Percentiles rank a stretch among this genome's conserved stretches.
These are phyloP conservation scores for Eueremaeus valkanovi DNA, from an alignment of 2,888 invertebrate genomes.

Conservation along the genomic window DNA sequence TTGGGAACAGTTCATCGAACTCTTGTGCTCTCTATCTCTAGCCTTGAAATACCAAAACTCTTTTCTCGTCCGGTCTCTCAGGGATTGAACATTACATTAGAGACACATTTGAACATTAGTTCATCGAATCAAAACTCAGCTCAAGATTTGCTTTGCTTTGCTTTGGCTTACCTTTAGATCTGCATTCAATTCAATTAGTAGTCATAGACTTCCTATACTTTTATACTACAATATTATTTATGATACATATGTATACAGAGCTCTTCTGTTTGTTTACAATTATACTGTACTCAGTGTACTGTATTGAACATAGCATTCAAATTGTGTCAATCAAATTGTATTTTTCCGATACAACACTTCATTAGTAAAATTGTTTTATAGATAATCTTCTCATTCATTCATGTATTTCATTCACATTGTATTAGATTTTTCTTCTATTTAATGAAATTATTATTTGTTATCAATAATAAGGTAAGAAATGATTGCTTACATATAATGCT, in stretches of 20 bases:
- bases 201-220: constrained; percentile 1
- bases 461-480: neutral
- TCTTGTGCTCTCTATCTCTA: neutral
- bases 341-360: neutral
- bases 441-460: too few relatives aligned
- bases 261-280: constrained; percentile 2
- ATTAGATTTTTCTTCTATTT: neutral
- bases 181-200: neutral
- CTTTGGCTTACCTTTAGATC: constrained; percentile 5
- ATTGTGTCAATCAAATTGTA: neutral
- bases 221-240: too few relatives aligned
- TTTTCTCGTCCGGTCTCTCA: constrained; percentile 22
- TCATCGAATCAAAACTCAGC: neutral
- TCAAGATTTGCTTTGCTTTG: too few relatives aligned
- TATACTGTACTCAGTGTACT: neutral
- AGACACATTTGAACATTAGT: too few relatives aligned
- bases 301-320: too few relatives aligned
- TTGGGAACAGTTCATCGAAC: constrained; percentile 15
- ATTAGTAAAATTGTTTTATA: neutral
- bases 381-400: neutral
- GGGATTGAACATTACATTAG: neutral
- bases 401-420: neutral
- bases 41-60: constrained; percentile 32
- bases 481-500: neutral
- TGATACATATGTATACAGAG: too few relatives aligned